Percentiles rank a stretch among this genome's conserved stretches.
Conservation (phyloP, 2,888 invertebrate genomes). For the Hartigia nigra region DNA sequence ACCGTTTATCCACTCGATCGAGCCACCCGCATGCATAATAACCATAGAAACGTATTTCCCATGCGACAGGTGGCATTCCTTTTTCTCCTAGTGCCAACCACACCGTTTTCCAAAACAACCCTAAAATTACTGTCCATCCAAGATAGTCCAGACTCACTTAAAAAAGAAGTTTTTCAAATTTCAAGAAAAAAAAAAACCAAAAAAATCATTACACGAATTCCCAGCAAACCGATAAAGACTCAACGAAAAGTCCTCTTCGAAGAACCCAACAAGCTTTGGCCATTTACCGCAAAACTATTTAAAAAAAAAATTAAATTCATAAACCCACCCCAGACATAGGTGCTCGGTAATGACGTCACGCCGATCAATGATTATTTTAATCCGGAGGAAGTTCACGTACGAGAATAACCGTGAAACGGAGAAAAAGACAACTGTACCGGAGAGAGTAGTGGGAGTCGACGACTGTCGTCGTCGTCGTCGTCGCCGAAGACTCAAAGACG, state of each 20-base stretch:
- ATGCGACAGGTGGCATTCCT: constrained; percentile 32
- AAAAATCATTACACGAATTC: not conserved
- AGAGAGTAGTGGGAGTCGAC: not conserved
- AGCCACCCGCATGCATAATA: constrained; percentile 3
- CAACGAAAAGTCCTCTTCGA: not conserved
- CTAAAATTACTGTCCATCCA: constrained; percentile 38
- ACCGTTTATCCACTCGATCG: constrained; percentile 28
- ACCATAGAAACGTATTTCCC: not conserved
- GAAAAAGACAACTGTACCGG: not conserved
- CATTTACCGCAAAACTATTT: no score
- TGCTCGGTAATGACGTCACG: not conserved
- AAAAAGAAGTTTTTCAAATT: not conserved
- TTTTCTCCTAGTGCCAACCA: not conserved
- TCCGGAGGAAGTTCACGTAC: not conserved
- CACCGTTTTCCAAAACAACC: constrained; percentile 31
- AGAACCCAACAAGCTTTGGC: not conserved
- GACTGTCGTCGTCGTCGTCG: not conserved
- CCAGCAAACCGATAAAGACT: not conserved
- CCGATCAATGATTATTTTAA: not conserved
- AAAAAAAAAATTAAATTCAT: not conserved
- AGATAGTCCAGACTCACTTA: constrained; percentile 9
- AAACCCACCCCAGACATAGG: not conserved
- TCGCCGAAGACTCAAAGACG: not conserved
- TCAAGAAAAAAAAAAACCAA: no score
- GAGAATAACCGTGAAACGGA: not conserved